A percentile compares a stretch with the other conserved stretches of the same genome.
phyloP scores from a whole-genome alignment of 2,113 vertebrate species.

The Smithornis capensis region DNA sequence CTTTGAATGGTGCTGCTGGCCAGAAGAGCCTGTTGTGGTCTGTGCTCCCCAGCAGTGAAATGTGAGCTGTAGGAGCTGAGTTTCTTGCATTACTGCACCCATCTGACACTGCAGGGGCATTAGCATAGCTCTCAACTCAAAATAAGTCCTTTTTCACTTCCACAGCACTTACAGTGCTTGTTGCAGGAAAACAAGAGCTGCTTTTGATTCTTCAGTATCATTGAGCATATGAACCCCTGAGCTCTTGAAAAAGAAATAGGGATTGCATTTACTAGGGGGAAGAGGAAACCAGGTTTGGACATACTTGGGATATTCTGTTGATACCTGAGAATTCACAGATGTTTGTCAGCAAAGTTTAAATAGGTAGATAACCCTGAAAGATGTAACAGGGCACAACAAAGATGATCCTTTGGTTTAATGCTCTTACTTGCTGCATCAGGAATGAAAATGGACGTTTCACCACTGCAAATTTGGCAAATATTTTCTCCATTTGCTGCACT shows the following conservation, averaged over 20 bases:
- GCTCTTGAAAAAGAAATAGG: neutral
- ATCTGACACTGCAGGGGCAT: neutral
- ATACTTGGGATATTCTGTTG: neutral
- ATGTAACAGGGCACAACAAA: neutral
- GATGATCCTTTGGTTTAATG: neutral
- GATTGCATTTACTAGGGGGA: neutral
- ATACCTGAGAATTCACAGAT: neutral
- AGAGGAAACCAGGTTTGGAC: neutral
- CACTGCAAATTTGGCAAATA: accelerated
- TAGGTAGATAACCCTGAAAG: neutral
- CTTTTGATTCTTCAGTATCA: neutral
- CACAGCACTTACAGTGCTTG: neutral
- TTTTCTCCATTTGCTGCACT: neutral
- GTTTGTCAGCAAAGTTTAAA: neutral
- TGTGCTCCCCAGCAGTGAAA: neutral
- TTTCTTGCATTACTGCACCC: neutral
- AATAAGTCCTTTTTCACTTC: neutral
- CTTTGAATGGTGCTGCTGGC: neutral
- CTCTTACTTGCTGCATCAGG: neutral
- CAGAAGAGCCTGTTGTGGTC: neutral
- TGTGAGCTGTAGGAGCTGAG: neutral
- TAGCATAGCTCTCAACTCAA: neutral
- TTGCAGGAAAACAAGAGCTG: conserved; percentile 7
- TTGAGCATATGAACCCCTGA: neutral
- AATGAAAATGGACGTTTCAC: neutral